These are phyloP conservation scores for Thymelicus sylvestris DNA, from an alignment of 2,888 invertebrate species.

Conservation along the genomic window DNA sequence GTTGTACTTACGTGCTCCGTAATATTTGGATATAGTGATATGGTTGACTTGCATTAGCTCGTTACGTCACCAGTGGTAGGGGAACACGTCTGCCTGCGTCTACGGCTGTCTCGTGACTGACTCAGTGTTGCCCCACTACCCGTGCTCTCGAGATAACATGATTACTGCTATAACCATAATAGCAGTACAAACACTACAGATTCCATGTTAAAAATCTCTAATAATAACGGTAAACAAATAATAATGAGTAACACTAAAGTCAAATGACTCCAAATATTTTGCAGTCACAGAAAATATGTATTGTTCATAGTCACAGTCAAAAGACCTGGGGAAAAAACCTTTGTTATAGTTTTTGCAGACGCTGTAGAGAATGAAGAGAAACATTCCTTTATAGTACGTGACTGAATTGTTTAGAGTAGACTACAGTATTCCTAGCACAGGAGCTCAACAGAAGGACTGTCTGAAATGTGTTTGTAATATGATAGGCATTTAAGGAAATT, in stretches of 20 bases:
- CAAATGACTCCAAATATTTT: neutral
- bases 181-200: no score
- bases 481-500: conserved; percentile 1
- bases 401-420: conserved; percentile 2
- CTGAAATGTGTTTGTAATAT: neutral
- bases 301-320: neutral
- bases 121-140: no score
- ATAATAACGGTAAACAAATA: neutral
- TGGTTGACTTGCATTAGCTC: no score
- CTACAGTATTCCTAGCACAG: neutral
- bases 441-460: neutral
- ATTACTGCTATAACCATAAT: no score
- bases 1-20: no score
- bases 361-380: conserved; percentile 2
- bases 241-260: neutral
- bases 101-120: no score
- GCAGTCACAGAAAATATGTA: neutral
- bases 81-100: no score
- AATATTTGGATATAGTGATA: no score
- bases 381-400: conserved; percentile 6
- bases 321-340: neutral
- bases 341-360: conserved; percentile 1
- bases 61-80: no score
- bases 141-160: no score
- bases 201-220: no score